These are phyloP conservation scores for Perccottus glenii DNA, from an alignment of 2,113 vertebrate genomes.

Conservation along the genomic window DNA sequence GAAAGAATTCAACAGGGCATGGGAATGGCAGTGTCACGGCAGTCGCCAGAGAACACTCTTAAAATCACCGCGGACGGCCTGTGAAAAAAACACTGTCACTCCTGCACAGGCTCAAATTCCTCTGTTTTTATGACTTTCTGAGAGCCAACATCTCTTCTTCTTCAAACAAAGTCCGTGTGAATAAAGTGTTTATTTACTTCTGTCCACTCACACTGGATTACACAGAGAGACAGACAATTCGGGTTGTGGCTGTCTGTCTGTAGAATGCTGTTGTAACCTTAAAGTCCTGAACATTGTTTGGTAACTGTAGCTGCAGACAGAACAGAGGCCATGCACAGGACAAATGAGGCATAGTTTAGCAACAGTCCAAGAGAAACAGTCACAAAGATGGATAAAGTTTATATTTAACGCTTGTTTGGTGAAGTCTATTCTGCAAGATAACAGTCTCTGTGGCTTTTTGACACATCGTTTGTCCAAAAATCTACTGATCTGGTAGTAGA, in stretches of 20 bases:
- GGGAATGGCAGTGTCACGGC: constrained; percentile 90
- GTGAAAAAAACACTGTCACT: constrained; percentile 67
- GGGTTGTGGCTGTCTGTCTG: not conserved
- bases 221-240: not conserved
- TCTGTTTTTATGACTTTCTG: constrained; percentile 53
- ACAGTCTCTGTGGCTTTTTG: not conserved
- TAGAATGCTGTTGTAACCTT: not conserved
- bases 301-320: not conserved
- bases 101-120: constrained; percentile 53
- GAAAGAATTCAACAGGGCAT: constrained; percentile 93
- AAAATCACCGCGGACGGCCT: constrained; percentile 84
- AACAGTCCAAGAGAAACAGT: not conserved
- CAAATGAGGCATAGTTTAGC: not conserved
- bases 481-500: no score
- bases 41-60: constrained; percentile 89
- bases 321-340: not conserved
- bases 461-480: no score
- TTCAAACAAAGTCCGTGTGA: constrained; percentile 65
- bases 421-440: not conserved
- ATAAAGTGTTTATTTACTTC: constrained; percentile 40
- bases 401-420: not conserved
- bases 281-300: not conserved
- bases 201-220: constrained; percentile 41
- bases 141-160: constrained; percentile 55
- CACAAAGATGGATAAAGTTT: not conserved